Evolutionary conservation across 2,113 vertebrate genomes (phyloP).

Genomic region (Sialia sialis): DNA sequence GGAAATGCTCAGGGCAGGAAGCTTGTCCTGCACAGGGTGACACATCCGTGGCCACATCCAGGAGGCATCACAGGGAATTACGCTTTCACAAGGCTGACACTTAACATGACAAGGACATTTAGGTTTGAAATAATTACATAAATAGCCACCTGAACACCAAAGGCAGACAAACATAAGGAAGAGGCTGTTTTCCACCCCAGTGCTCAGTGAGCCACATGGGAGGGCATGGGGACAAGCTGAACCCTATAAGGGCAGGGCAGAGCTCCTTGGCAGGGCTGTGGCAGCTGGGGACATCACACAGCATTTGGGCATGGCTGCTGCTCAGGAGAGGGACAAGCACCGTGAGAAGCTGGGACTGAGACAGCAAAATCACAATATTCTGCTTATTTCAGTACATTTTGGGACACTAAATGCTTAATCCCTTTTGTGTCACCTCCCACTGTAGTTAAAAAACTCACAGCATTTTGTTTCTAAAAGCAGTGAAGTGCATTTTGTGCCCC

Average conservation of each 20-base stretch:
- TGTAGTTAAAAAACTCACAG: not conserved
- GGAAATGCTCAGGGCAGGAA: not conserved
- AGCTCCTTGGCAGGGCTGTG: not conserved
- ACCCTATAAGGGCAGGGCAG: not conserved
- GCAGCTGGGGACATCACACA: not conserved
- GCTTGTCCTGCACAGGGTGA: not conserved
- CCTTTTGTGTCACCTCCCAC: not conserved
- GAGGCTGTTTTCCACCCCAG: not conserved
- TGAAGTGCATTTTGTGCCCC: not conserved
- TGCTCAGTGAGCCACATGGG: rapidly evolving
- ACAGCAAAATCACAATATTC: not conserved
- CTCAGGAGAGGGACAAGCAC: not conserved
- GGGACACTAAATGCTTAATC: not conserved
- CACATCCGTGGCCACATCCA: not conserved
- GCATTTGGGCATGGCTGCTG: not conserved
- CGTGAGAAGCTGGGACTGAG: not conserved
- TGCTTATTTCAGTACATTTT: not conserved
- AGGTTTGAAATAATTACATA: not conserved
- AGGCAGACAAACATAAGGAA: not conserved
- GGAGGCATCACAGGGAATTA: not conserved
- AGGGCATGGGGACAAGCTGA: not conserved
- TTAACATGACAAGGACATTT: not conserved
- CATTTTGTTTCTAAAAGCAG: not conserved
- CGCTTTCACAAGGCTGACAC: not conserved
- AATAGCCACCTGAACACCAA: not conserved